Evolutionary conservation across 2,888 invertebrate species (phyloP).

Genomic region (Drosophila acutilabella): DNA sequence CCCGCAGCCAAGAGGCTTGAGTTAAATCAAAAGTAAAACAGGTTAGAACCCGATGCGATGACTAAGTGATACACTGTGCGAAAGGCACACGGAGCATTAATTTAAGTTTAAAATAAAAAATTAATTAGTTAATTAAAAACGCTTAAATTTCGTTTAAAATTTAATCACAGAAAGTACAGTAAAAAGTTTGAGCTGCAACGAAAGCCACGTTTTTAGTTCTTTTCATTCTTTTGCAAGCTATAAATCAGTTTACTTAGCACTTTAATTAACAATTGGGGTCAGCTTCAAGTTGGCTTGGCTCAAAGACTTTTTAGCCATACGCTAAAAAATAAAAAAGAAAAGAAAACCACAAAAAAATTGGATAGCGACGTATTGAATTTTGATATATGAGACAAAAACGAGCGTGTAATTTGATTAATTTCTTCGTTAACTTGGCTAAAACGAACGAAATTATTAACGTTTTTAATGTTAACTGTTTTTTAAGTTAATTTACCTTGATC

Average conservation of each 20-base stretch:
- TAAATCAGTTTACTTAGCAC: conserved; percentile 26
- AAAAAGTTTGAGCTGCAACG: neutral
- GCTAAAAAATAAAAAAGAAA: neutral
- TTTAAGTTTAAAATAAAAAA: too few relatives aligned
- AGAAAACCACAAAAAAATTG: conserved; percentile 1
- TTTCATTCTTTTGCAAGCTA: neutral
- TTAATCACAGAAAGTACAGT: neutral
- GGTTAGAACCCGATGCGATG: conserved; percentile 46
- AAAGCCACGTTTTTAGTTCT: neutral
- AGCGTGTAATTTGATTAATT: conserved; percentile 13
- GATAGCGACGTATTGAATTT: conserved; percentile 10
- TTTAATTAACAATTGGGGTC: conserved; percentile 25
- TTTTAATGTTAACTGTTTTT: too few relatives aligned
- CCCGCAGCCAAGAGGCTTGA: neutral
- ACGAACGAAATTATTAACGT: neutral
- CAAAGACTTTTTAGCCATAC: neutral
- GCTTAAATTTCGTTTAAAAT: neutral
- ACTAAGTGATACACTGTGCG: conserved; percentile 23
- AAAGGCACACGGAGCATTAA: conserved; percentile 1
- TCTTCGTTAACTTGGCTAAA: conserved; percentile 7
- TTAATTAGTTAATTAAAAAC: too few relatives aligned
- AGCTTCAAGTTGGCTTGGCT: conserved; percentile 7
- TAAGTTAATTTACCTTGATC: too few relatives aligned
- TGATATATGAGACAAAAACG: conserved; percentile 13
- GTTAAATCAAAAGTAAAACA: conserved; percentile 54